phyloP scores from a whole-genome alignment of 1,140 invertebrate species.

The Drosophila orosa region DNA sequence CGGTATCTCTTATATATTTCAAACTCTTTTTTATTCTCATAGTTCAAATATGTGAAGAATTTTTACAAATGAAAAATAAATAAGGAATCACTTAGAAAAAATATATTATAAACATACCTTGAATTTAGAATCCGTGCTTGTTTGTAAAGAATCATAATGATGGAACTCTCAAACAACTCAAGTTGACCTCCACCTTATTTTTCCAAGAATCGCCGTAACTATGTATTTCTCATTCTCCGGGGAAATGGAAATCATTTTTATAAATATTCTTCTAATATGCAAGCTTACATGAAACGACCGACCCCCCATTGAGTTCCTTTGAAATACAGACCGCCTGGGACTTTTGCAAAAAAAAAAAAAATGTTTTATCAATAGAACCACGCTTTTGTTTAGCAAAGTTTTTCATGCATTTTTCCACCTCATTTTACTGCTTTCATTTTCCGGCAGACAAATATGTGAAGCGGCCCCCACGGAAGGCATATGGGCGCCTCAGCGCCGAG shows the following conservation, averaged over 20 bases:
- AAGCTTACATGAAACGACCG: constrained; percentile 3
- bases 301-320: constrained; percentile 3
- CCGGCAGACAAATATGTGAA: constrained; percentile 81
- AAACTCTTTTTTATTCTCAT: too few species aligned
- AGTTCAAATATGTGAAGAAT: not conserved
- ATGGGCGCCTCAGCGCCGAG: constrained; percentile 80
- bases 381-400: constrained; percentile 37
- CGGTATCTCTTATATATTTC: too few species aligned
- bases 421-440: constrained; percentile 36
- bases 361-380: constrained; percentile 42
- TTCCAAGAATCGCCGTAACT: not conserved
- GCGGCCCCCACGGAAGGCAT: constrained; percentile 81
- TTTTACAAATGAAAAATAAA: not conserved
- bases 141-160: not conserved
- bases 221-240: not conserved
- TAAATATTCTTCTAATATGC: constrained; percentile 11
- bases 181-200: not conserved
- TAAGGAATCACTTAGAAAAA: not conserved
- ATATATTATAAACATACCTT: too few species aligned
- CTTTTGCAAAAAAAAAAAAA: not conserved
- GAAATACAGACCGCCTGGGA: constrained; percentile 15
- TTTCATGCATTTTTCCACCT: constrained; percentile 58
- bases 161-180: too few species aligned
- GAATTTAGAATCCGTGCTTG: too few species aligned
- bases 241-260: not conserved